phyloP scores from a whole-genome alignment of 2,797 vertebrate genomes.

The Poeciliopsis gracilis region DNA sequence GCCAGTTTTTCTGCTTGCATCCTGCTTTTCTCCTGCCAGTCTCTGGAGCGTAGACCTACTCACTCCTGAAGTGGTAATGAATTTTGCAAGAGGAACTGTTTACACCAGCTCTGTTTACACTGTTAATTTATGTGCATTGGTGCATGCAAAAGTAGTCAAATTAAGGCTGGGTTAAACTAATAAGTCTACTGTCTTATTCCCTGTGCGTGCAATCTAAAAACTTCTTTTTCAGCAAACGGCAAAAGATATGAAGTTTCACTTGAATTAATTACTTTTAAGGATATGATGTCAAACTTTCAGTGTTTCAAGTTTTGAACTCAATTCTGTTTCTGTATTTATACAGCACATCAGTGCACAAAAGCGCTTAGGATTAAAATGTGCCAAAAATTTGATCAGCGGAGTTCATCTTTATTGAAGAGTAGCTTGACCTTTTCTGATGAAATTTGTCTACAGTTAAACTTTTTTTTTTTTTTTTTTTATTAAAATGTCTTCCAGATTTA shows the following conservation, averaged over 20 bases:
- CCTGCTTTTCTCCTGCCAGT: constrained; percentile 59
- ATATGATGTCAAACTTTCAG: not conserved
- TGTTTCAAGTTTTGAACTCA: constrained; percentile 31
- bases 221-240: not conserved
- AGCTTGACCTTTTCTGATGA: not conserved
- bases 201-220: constrained; percentile 20
- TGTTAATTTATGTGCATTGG: constrained; percentile 70
- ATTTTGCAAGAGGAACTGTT: constrained; percentile 70
- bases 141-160: constrained; percentile 64
- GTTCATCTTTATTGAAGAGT: not conserved
- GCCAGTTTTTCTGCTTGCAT: constrained; percentile 57
- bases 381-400: too few relatives aligned
- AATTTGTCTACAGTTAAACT: not conserved
- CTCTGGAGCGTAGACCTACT: constrained; percentile 63
- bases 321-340: not conserved
- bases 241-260: not conserved
- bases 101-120: constrained; percentile 66
- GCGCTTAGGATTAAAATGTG: not conserved
- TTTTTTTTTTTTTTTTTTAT: not conserved
- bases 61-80: constrained; percentile 74
- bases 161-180: constrained; percentile 57
- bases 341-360: not conserved
- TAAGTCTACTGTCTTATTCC: constrained; percentile 47
- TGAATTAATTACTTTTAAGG: not conserved
- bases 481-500: not conserved